These are phyloP conservation scores for Tetheella fluctuosa DNA, from an alignment of 2,888 invertebrate genomes.

Conservation along the genomic window DNA sequence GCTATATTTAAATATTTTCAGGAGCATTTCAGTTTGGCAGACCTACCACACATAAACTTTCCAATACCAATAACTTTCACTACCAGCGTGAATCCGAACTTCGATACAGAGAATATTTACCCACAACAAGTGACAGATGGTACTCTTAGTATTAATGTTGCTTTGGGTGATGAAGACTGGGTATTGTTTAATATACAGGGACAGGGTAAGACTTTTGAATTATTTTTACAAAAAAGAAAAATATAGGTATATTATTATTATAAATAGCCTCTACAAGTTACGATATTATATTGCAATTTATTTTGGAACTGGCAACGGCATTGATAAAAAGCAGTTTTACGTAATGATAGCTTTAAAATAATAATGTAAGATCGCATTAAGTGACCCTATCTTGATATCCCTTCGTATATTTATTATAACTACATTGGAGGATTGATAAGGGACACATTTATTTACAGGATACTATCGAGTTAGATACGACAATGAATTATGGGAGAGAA, in stretches of 20 bases:
- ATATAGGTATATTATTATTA: too few species aligned
- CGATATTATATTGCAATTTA: too few species aligned
- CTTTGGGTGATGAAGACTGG: constrained; percentile 63
- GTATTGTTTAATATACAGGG: constrained; percentile 73
- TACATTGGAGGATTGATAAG: not conserved
- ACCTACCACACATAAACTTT: constrained; percentile 27
- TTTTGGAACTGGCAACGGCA: too few species aligned
- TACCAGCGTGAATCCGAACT: constrained; percentile 62
- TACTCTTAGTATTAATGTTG: constrained; percentile 40
- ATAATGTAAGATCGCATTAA: too few species aligned
- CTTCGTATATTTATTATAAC: too few species aligned
- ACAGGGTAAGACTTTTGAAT: constrained; percentile 55
- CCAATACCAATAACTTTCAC: constrained; percentile 80
- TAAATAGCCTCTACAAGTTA: too few species aligned
- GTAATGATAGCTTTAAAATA: too few species aligned
- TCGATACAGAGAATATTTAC: constrained; percentile 38
- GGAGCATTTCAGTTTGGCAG: constrained; percentile 56
- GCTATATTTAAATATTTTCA: constrained; percentile 31
- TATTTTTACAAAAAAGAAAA: not conserved
- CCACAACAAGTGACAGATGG: constrained; percentile 54
- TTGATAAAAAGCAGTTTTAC: too few species aligned
- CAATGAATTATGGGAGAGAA: constrained; percentile 85
- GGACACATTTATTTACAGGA: constrained; percentile 53
- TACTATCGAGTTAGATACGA: constrained; percentile 90
- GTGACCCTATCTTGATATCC: too few species aligned